phyloP scores from a whole-genome alignment of 2,113 vertebrate genomes.

The Gasterosteus nipponicus region DNA sequence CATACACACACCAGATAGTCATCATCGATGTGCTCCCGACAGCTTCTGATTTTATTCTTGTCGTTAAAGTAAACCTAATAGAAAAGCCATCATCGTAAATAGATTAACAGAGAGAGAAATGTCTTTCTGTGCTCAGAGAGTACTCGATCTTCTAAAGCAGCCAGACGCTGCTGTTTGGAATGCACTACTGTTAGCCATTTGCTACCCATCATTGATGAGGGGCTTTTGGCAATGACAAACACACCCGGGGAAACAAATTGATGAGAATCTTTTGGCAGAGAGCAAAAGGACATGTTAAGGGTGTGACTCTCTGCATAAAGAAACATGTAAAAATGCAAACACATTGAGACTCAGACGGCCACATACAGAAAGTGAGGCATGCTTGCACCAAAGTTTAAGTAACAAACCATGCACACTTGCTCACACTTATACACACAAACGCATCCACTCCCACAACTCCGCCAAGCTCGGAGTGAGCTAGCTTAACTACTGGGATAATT shows the following conservation, averaged over 20 bases:
- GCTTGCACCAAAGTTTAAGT: conserved; percentile 41
- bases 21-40: conserved; percentile 50
- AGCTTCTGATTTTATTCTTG: conserved; percentile 66
- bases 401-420: conserved; percentile 44
- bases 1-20: conserved; percentile 18
- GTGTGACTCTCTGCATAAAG: conserved; percentile 27
- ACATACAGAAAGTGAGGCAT: conserved; percentile 32
- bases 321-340: conserved; percentile 19
- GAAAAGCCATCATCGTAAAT: conserved; percentile 79
- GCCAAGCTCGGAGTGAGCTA: conserved; percentile 75
- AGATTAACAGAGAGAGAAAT: conserved; percentile 76
- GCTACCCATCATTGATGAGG: conserved; percentile 74
- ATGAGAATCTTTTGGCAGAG: conserved; percentile 65
- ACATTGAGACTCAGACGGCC: conserved; percentile 18
- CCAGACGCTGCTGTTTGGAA: conserved; percentile 74
- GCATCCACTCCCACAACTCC: conserved; percentile 67
- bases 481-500: conserved; percentile 82
- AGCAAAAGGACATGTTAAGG: conserved; percentile 58
- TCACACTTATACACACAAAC: conserved; percentile 57
- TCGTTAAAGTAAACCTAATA: conserved; percentile 78
- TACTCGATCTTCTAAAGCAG: conserved; percentile 73
- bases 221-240: conserved; percentile 68
- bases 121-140: conserved; percentile 72
- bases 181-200: conserved; percentile 72
- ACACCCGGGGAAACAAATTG: conserved; percentile 32